A percentile compares a stretch with the other conserved stretches of the same genome.
Evolutionary conservation across 2,888 invertebrate species (phyloP).

Genomic region (Philopedon plagiatum): DNA sequence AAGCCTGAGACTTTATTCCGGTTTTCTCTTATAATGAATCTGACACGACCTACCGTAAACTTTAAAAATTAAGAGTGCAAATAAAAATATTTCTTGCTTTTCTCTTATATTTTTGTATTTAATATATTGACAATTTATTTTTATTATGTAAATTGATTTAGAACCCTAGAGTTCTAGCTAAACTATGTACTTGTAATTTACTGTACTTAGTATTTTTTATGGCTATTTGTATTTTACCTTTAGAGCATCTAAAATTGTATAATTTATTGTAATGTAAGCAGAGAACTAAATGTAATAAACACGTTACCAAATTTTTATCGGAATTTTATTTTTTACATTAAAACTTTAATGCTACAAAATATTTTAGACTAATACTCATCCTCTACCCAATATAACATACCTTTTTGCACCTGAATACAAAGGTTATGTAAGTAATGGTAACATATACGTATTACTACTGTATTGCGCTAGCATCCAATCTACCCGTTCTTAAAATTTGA

Average conservation of each 20-base stretch:
- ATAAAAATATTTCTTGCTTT: background rate
- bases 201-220: conserved; percentile 6
- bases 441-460: too few relatives aligned
- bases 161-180: background rate
- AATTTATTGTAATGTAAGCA: conserved; percentile 7
- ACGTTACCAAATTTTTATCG: conserved; percentile 23
- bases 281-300: conserved; percentile 14
- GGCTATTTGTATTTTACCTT: conserved; percentile 23
- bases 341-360: too few relatives aligned
- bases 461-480: too few relatives aligned
- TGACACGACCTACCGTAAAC: too few relatives aligned
- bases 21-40: too few relatives aligned
- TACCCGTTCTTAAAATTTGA: too few relatives aligned
- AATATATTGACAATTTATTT: conserved; percentile 3
- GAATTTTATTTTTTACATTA: background rate
- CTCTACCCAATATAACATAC: too few relatives aligned
- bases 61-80: too few relatives aligned
- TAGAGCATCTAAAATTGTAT: conserved; percentile 12
- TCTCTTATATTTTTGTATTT: conserved; percentile 27
- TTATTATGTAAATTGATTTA: conserved; percentile 6
- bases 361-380: too few relatives aligned
- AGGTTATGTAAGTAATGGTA: too few relatives aligned
- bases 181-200: conserved; percentile 16
- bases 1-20: too few relatives aligned
- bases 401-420: too few relatives aligned